Conservation (phyloP, 92 coral and sea anemone genomes). For the Actinostola sp. region DNA sequence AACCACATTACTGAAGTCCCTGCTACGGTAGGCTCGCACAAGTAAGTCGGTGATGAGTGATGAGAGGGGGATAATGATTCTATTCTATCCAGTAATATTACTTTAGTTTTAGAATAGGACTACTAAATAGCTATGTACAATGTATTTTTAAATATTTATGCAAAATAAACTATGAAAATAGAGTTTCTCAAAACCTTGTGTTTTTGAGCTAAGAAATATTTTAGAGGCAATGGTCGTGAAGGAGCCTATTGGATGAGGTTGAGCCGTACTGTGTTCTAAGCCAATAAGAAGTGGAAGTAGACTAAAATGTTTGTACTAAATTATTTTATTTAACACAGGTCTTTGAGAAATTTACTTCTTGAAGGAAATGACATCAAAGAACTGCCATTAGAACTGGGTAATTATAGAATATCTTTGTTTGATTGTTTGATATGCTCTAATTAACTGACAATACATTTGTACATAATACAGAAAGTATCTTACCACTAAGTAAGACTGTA, state of each 20-base stretch:
- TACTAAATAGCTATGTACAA: too few relatives aligned
- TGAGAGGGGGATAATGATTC: too few relatives aligned
- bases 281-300: too few relatives aligned
- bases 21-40: constrained; percentile 81
- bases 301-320: background rate
- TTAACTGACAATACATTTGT: background rate
- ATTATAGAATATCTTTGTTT: constrained; percentile 9
- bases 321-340: constrained; percentile 29
- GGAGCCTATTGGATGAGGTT: too few relatives aligned
- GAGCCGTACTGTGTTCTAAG: too few relatives aligned
- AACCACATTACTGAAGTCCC: constrained; percentile 78
- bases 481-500: background rate
- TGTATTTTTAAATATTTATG: too few relatives aligned
- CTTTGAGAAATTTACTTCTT: constrained; percentile 77
- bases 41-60: constrained; percentile 44
- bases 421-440: background rate
- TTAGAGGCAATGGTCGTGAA: too few relatives aligned
- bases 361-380: constrained; percentile 84
- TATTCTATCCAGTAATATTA: too few relatives aligned
- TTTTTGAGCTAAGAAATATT: too few relatives aligned
- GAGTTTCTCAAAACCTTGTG: background rate
- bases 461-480: background rate
- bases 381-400: constrained; percentile 90
- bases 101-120: too few relatives aligned
- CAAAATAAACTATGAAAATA: too few relatives aligned